Percentiles rank a stretch among this genome's conserved stretches.
These are phyloP conservation scores for Enteromius trimaculatus DNA, from an alignment of 2,797 vertebrate genomes.

Conservation along the genomic window DNA sequence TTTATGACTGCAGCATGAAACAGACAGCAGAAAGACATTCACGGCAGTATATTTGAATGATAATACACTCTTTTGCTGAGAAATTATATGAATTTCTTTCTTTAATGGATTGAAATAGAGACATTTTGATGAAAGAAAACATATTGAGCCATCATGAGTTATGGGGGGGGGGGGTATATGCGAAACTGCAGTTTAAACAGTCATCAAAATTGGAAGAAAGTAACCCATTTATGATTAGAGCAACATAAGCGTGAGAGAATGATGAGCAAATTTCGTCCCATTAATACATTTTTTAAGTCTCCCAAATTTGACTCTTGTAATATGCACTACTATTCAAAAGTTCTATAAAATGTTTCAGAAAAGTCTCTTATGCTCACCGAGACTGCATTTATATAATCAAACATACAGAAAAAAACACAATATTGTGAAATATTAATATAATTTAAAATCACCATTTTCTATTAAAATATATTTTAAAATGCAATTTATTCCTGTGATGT, in stretches of 20 bases:
- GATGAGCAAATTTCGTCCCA: background rate
- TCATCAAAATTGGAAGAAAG: background rate
- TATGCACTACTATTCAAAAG: background rate
- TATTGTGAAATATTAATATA: background rate
- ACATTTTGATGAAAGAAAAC: background rate
- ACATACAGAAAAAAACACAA: background rate
- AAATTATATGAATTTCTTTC: background rate
- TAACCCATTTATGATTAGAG: background rate
- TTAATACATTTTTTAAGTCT: background rate
- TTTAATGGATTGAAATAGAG: background rate
- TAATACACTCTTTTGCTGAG: background rate
- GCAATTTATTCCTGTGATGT: background rate
- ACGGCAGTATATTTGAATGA: background rate
- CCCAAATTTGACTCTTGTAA: background rate
- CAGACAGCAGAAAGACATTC: background rate
- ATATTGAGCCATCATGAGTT: background rate
- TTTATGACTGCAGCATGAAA: conserved; percentile 10
- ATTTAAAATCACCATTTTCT: background rate
- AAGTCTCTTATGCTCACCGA: background rate
- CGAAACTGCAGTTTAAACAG: background rate
- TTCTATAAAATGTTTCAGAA: background rate
- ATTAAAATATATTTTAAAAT: background rate
- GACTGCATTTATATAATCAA: background rate
- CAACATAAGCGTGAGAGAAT: background rate
- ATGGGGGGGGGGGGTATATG: background rate